These are phyloP conservation scores for Hycleus cichorii DNA, from an alignment of 1,140 invertebrate species.

Conservation along the genomic window DNA sequence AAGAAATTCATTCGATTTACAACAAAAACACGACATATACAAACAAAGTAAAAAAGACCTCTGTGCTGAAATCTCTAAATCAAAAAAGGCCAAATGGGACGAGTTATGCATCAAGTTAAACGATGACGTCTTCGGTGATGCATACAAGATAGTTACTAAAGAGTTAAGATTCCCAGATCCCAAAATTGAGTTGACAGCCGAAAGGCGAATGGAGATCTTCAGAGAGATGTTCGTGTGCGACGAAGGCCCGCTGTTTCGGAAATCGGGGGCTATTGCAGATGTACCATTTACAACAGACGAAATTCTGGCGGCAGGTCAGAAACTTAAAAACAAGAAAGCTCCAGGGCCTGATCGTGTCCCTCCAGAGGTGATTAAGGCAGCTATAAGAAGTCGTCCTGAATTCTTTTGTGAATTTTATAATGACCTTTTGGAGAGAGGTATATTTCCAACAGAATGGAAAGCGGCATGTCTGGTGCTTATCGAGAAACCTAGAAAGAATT, in stretches of 20 bases:
- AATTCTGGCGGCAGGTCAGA: neutral
- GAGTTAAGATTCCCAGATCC: too few species aligned
- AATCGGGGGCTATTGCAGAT: neutral
- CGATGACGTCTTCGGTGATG: too few species aligned
- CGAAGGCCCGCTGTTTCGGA: neutral
- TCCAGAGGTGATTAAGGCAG: neutral
- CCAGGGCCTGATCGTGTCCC: constrained; percentile 7
- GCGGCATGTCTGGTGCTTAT: neutral
- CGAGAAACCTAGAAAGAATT: too few species aligned
- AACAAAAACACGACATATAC: too few species aligned
- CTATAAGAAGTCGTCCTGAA: neutral
- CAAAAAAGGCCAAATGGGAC: too few species aligned
- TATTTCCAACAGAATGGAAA: neutral
- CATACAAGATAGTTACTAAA: too few species aligned
- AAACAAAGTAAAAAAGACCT: too few species aligned
- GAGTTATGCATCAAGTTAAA: too few species aligned
- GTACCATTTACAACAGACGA: neutral
- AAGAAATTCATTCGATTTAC: too few species aligned
- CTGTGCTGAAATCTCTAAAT: too few species aligned
- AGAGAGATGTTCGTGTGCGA: neutral
- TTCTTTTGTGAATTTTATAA: neutral
- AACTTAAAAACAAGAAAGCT: constrained; percentile 6
- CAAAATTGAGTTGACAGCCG: neutral
- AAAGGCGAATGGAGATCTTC: neutral
- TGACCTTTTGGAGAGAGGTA: neutral